Evolutionary conservation across 2,113 vertebrate species (phyloP), one percentile per base, ranked within the genome.

Genomic region (Perca schrenkii): DNA sequence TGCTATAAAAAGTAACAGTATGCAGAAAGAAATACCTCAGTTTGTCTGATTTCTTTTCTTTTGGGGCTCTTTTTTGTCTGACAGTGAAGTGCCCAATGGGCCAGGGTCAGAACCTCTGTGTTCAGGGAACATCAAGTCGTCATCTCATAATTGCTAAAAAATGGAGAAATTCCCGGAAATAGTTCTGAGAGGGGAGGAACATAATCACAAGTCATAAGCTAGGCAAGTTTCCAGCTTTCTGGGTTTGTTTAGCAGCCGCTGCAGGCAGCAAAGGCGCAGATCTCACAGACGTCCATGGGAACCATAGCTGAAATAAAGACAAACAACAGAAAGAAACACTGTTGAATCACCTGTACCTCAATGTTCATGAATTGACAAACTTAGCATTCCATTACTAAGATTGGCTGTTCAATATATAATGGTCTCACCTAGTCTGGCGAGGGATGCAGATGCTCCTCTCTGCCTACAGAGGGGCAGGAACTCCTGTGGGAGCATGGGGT

Each of bases 211-310:
- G 63, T 71, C 14, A 64, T 22, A 80, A 90, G 86, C 72, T 46
- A 4, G 58, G 77, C 54, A 34, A 69, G 64, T 15, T 69, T 58
- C 4, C 13, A 52, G 60, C 12, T 14, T 25, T 60, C 40, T 36
- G 81, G 15, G 19, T 71, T 21, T 1, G 17, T 77, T 94, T 89
- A 96, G 92, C 97, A 97, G 22, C 97, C 97, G 0, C 96, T 93
- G 84, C 97, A 97, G 86, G 97, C 97, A 1, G 96, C 95, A 1
- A 93, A 97, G 11, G 96, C 96, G 49, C 97, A 97, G 85, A 97
- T 95, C 88, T 97, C 96, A 77, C 97, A 97, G 0, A 91, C 69
- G 3, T 93, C 94, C 1, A 95, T 13, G 4, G 95, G 89, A 71
- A 91, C 93, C 83, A 83, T 14, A 62, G 76, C 91, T 93, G 72